These are phyloP conservation scores for Geophilus truncorum DNA, from an alignment of 2,888 invertebrate genomes.

Conservation along the genomic window DNA sequence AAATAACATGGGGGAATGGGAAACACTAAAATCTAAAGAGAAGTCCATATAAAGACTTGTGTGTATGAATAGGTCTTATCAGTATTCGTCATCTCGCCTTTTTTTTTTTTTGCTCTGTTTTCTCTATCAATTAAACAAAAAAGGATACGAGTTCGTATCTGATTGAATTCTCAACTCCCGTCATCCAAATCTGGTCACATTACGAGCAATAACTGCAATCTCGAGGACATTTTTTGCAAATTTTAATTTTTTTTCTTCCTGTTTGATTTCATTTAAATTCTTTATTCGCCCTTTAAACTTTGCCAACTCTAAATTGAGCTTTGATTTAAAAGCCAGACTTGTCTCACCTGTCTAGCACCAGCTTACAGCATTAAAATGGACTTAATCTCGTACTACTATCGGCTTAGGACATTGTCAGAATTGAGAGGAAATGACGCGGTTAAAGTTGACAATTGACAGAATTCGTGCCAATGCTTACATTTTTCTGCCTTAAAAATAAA, in stretches of 20 bases:
- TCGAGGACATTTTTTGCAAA: too few relatives aligned
- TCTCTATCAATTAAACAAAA: background rate
- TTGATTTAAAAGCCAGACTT: slow-evolving; percentile 25
- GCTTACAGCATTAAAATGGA: slow-evolving; percentile 25
- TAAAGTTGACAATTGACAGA: slow-evolving; percentile 17
- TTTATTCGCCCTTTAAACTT: background rate
- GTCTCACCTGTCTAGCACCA: slow-evolving; percentile 14
- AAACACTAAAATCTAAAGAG: background rate
- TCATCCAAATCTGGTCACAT: background rate
- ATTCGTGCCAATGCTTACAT: slow-evolving; percentile 13
- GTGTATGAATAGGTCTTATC: background rate
- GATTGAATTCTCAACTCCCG: background rate
- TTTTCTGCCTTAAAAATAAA: background rate
- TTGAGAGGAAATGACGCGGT: slow-evolving; percentile 27
- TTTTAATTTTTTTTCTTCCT: too few relatives aligned
- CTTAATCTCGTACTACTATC: slow-evolving; percentile 18
- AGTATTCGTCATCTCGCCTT: background rate
- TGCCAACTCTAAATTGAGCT: background rate
- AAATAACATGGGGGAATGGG: background rate
- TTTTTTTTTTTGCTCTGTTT: background rate
- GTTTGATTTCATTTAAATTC: too few relatives aligned
- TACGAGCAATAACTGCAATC: background rate
- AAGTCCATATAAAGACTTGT: background rate
- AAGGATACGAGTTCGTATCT: background rate
- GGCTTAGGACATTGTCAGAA: slow-evolving; percentile 24